Conservation (phyloP, 2,113 vertebrate species). For the Otocyon megalotis region DNA sequence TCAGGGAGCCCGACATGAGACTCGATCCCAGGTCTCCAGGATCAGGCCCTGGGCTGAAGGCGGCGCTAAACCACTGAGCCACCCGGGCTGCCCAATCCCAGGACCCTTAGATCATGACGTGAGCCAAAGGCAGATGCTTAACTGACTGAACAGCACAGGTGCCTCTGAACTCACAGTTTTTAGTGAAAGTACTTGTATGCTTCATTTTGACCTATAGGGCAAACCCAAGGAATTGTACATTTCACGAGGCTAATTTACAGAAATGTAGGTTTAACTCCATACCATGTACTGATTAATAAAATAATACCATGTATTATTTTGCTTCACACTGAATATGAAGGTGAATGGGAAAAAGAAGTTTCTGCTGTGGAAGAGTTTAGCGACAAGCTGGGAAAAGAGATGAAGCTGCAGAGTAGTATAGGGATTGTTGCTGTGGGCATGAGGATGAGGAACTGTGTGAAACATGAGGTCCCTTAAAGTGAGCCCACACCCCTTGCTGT, state of each 20-base stretch:
- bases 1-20: not conserved
- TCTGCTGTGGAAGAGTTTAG: not conserved
- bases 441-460: not conserved
- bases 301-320: not conserved
- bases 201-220: not conserved
- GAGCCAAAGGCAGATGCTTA: not conserved
- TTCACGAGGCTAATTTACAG: not conserved
- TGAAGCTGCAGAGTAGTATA: not conserved
- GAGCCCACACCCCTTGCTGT: not conserved
- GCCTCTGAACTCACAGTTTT: not conserved
- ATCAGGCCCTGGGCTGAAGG: not conserved
- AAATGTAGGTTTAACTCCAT: conserved; percentile 3
- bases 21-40: not conserved
- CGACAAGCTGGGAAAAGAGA: not conserved
- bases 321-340: not conserved
- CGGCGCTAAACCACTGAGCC: too few relatives aligned
- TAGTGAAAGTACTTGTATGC: not conserved
- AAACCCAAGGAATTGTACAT: not conserved
- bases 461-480: not conserved
- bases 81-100: not conserved
- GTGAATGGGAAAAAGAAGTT: not conserved
- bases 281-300: not conserved
- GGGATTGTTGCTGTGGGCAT: not conserved
- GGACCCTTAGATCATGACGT: not conserved
- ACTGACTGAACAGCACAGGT: not conserved